Evolutionary conservation across 2,113 vertebrate genomes (phyloP), one percentile per base, ranked within the genome.

Genomic region (Nibea coibor): DNA sequence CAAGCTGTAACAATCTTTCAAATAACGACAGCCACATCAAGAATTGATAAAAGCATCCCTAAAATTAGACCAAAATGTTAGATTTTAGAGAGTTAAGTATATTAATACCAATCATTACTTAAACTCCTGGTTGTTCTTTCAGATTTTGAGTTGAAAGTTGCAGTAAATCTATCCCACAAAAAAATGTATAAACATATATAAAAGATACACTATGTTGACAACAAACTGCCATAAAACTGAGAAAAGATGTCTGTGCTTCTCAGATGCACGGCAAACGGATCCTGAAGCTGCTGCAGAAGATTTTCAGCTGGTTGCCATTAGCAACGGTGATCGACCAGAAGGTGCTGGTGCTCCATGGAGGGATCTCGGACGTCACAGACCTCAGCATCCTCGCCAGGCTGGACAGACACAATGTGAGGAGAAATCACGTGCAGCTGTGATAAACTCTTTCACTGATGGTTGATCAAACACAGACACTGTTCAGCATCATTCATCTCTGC

Each of bases 301-400:
- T 99, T 56, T 99, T 99, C 80, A 96, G 97, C 90, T 97, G 97
- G 96, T 93, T 99, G 74, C 97, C 97, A 0, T 78, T 99, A 78
- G 98, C 96, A 39, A 97, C 97, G 0, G 82, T 98, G 65, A 95
- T 99, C 16, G 98, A 99, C 57, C 96, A 97, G 86, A 98, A 97
- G 87, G 97, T 99, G 68, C 87, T 99, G 47, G 69, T 99, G 53
- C 90, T 97, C 64, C 98, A 99, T 0, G 98, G 98, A 0, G 98
- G 98, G 11, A 94, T 99, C 81, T 98, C 98, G 2, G 94, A 97
- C 76, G 93, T 58, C 85, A 99, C 96, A 0, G 96, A 99, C 84
- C 93, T 99, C 81, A 80, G 95, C 0, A 15, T 96, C 75, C 89
- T 99, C 51, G 93, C 95, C 82, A 95, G 93, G 88, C 73, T 98